phyloP scores from a whole-genome alignment of 2,797 vertebrate species.

The Calcarius lapponicus region DNA sequence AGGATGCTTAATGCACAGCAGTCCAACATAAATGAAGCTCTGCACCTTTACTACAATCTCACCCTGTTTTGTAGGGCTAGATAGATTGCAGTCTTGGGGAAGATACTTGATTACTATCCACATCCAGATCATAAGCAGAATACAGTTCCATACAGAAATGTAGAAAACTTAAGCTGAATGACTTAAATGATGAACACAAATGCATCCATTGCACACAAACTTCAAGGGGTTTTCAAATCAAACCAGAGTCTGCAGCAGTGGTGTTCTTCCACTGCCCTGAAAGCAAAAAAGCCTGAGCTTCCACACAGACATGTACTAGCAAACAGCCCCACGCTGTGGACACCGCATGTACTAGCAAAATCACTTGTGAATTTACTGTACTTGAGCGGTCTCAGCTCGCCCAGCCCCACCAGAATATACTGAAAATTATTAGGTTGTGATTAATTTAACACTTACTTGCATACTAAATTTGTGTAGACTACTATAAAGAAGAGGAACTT shows the following conservation, averaged over 20 bases:
- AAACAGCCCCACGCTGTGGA: conserved; percentile 51
- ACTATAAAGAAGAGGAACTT: not conserved
- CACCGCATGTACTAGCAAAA: not conserved
- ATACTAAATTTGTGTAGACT: not conserved
- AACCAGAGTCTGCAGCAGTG: not conserved
- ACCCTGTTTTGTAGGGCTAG: not conserved
- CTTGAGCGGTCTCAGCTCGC: not conserved
- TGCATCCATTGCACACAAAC: not conserved
- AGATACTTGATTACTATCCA: not conserved
- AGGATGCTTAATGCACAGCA: not conserved
- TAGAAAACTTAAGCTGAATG: not conserved
- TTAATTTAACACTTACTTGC: not conserved
- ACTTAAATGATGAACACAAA: not conserved
- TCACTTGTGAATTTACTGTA: not conserved
- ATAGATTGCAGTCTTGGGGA: not conserved
- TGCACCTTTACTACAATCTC: not conserved
- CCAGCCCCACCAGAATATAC: not conserved
- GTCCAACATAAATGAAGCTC: not conserved
- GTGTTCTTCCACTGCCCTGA: not conserved
- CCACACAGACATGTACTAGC: not conserved
- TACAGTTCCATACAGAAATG: not conserved
- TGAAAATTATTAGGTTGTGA: not conserved
- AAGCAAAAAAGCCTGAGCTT: not conserved
- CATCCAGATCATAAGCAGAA: not conserved
- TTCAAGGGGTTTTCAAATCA: not conserved